phyloP scores from a whole-genome alignment of 2,888 invertebrate species.

The Ypsolopha scabrella region DNA sequence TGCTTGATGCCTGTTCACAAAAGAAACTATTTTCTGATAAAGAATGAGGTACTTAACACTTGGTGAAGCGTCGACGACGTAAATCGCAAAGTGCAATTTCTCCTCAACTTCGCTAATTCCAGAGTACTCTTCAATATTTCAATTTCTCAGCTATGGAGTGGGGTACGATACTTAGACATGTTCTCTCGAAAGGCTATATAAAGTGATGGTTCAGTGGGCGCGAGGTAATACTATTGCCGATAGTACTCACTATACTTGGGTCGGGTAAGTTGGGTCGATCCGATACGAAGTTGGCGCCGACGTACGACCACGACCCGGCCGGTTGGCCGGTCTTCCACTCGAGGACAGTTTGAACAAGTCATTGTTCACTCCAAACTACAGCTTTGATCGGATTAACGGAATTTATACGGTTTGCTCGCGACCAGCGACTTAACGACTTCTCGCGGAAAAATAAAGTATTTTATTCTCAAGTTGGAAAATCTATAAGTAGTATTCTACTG shows the following conservation, averaged over 20 bases:
- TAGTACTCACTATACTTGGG: slow-evolving; percentile 15
- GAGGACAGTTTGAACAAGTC: slow-evolving; percentile 5
- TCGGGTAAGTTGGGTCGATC: slow-evolving; percentile 16
- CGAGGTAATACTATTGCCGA: not conserved
- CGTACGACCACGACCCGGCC: slow-evolving; percentile 8
- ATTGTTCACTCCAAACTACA: slow-evolving; percentile 20
- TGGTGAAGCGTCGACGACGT: too few species aligned
- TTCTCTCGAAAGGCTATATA: not conserved
- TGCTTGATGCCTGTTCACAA: too few species aligned
- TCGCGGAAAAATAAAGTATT: too few species aligned
- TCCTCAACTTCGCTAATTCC: too few species aligned
- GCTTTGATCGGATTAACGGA: slow-evolving; percentile 30
- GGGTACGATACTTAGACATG: too few species aligned
- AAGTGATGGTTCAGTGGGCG: not conserved
- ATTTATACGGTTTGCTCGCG: slow-evolving; percentile 4
- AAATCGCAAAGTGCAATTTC: too few species aligned
- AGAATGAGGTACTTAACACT: too few species aligned
- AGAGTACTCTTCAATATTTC: too few species aligned
- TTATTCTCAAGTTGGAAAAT: too few species aligned
- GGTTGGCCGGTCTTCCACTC: not conserved
- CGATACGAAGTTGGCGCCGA: slow-evolving; percentile 25
- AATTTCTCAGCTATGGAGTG: too few species aligned
- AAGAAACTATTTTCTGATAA: too few species aligned
- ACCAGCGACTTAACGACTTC: not conserved
- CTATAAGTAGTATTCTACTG: too few species aligned